Percentiles rank a stretch among this genome's conserved stretches.
phyloP scores from a whole-genome alignment of 1,140 invertebrate species.

The Halictus rubicundus region DNA sequence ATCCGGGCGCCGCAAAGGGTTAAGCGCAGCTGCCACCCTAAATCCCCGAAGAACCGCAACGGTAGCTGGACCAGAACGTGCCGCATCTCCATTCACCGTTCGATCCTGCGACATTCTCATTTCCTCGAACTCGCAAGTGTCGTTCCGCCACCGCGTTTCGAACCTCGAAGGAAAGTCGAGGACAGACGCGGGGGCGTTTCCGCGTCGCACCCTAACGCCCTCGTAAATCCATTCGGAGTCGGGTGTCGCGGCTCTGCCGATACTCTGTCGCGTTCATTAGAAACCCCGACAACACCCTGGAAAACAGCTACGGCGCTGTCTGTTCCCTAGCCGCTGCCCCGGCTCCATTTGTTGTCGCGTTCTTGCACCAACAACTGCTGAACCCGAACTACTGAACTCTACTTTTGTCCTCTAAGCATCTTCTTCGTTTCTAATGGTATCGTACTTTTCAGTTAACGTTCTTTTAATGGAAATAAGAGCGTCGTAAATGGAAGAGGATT shows the following conservation, averaged over 20 bases:
- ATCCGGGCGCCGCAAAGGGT: conserved; percentile 18
- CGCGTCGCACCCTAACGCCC: background rate
- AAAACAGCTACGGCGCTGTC: too few relatives aligned
- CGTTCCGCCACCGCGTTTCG: conserved; percentile 14
- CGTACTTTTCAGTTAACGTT: too few relatives aligned
- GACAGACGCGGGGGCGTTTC: conserved; percentile 19
- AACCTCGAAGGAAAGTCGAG: background rate
- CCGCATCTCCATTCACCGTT: conserved; percentile 28
- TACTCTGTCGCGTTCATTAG: conserved; percentile 3
- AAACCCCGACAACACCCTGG: too few relatives aligned
- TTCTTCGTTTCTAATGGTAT: too few relatives aligned
- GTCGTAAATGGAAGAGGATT: too few relatives aligned
- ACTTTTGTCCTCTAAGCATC: too few relatives aligned
- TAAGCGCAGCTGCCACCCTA: conserved; percentile 17
- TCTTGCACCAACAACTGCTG: too few relatives aligned
- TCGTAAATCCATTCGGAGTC: conserved; percentile 24
- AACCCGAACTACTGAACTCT: too few relatives aligned
- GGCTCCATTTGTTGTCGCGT: too few relatives aligned
- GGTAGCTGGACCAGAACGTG: conserved; percentile 21
- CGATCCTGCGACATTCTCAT: conserved; percentile 44
- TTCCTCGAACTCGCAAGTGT: conserved; percentile 32
- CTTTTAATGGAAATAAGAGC: too few relatives aligned
- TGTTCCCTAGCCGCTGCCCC: too few relatives aligned
- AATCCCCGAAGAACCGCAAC: conserved; percentile 26
- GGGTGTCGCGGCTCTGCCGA: background rate